A percentile compares a stretch with the other conserved stretches of the same genome.
Evolutionary conservation across 2,113 vertebrate species (phyloP).

Genomic region (Chunga burmeisteri): DNA sequence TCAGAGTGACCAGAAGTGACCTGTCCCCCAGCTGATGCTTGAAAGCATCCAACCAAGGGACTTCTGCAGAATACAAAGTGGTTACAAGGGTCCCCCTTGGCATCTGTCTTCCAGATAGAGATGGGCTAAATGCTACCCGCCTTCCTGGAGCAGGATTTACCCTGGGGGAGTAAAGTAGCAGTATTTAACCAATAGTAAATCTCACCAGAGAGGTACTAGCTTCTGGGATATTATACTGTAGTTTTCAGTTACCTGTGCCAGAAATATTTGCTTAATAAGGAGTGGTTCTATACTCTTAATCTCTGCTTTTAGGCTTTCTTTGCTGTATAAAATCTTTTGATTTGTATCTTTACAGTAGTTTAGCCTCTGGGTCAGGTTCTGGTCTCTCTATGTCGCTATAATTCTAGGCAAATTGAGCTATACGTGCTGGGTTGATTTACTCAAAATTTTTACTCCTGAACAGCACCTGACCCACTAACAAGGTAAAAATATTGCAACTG

Average conservation of each 20-base stretch:
- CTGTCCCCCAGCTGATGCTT: background rate
- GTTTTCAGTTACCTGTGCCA: background rate
- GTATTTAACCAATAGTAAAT: background rate
- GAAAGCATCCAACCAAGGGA: background rate
- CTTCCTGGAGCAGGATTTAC: background rate
- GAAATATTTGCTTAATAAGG: background rate
- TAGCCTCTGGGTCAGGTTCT: background rate
- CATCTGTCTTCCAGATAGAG: background rate
- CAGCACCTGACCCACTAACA: background rate
- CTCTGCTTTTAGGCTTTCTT: background rate
- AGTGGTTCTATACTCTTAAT: background rate
- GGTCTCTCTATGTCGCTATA: background rate
- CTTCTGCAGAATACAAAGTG: background rate
- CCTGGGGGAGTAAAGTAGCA: background rate
- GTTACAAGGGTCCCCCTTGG: background rate
- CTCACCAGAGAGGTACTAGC: background rate
- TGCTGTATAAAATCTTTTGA: background rate
- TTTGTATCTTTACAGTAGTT: background rate
- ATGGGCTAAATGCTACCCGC: background rate
- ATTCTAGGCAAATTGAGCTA: background rate
- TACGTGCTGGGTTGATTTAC: background rate
- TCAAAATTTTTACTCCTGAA: background rate
- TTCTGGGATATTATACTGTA: background rate
- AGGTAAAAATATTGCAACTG: constrained; percentile 3
- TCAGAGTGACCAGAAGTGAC: background rate